Evolutionary conservation across 2,888 invertebrate genomes (phyloP).

Genomic region (Caenorhabditis macrosperma): DNA sequence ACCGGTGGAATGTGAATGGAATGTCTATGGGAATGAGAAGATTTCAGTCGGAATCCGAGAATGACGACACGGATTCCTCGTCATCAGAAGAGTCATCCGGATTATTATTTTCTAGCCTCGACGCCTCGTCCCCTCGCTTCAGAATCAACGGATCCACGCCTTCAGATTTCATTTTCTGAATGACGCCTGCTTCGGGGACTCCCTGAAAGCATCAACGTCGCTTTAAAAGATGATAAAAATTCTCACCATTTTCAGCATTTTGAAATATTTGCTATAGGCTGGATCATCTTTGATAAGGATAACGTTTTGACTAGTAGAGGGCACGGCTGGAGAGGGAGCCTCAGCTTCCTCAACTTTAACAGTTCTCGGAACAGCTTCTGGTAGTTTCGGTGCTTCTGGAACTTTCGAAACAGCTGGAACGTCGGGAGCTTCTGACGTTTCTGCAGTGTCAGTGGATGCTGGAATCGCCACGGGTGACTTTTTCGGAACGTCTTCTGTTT

Average conservation of each 20-base stretch:
- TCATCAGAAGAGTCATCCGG: conserved; percentile 26
- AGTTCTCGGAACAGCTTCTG: neutral
- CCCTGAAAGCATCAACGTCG: conserved; percentile 62
- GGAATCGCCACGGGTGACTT: neutral
- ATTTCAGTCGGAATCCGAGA: conserved; percentile 55
- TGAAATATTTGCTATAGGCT: conserved; percentile 72
- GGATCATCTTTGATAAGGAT: conserved; percentile 69
- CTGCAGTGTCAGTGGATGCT: neutral
- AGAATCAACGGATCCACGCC: conserved; percentile 68
- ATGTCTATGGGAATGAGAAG: no score
- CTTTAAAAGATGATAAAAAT: no score
- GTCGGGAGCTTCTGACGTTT: neutral
- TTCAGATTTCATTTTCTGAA: conserved; percentile 73
- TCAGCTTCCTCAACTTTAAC: neutral
- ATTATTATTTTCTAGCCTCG: neutral
- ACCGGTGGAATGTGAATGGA: neutral
- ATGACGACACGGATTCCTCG: conserved; percentile 39
- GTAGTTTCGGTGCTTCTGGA: neutral
- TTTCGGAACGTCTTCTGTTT: neutral
- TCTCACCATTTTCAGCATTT: conserved; percentile 75
- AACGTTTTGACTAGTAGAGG: neutral
- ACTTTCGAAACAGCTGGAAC: neutral
- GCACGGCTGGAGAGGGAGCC: neutral
- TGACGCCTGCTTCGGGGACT: conserved; percentile 73
- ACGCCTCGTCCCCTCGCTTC: conserved; percentile 30